These are phyloP conservation scores for Hydraecia micacea DNA, from an alignment of 2,888 invertebrate genomes.

Conservation along the genomic window DNA sequence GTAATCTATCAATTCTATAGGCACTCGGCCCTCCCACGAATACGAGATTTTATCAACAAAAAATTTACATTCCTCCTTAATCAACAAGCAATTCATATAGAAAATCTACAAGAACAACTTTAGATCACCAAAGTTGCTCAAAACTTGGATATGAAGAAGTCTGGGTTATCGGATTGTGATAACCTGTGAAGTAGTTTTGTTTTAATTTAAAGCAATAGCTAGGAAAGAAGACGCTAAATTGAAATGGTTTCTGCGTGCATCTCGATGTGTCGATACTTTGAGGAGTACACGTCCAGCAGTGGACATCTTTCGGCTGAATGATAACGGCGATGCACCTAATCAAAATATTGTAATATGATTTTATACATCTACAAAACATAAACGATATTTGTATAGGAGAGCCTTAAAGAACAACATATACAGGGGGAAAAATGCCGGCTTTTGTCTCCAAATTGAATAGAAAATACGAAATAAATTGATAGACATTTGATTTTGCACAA, in stretches of 20 bases:
- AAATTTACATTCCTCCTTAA: not conserved
- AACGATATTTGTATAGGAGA: not conserved
- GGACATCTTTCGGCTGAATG: not conserved
- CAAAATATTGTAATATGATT: constrained; percentile 3
- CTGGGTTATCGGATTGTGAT: constrained; percentile 61
- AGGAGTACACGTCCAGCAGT: not conserved
- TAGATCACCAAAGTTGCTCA: constrained; percentile 13
- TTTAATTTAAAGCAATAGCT: constrained; percentile 6
- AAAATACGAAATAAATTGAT: not conserved
- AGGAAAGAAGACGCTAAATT: not conserved
- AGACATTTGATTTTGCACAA: constrained; percentile 26
- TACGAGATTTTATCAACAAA: not conserved
- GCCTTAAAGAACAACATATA: not conserved
- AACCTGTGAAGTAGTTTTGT: constrained; percentile 45
- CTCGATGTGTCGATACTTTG: not conserved
- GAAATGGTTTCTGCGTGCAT: not conserved
- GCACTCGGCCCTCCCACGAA: not conserved
- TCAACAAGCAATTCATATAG: not conserved
- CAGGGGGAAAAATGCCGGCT: not conserved
- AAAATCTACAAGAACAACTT: constrained; percentile 8
- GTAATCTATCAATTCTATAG: not conserved
- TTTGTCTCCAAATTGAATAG: not conserved
- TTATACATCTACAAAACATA: not conserved
- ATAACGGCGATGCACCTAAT: not conserved
- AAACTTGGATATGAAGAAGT: constrained; percentile 43